Conservation (phyloP, 1,140 invertebrate species). For the Lamellibrachia luymesi region DNA sequence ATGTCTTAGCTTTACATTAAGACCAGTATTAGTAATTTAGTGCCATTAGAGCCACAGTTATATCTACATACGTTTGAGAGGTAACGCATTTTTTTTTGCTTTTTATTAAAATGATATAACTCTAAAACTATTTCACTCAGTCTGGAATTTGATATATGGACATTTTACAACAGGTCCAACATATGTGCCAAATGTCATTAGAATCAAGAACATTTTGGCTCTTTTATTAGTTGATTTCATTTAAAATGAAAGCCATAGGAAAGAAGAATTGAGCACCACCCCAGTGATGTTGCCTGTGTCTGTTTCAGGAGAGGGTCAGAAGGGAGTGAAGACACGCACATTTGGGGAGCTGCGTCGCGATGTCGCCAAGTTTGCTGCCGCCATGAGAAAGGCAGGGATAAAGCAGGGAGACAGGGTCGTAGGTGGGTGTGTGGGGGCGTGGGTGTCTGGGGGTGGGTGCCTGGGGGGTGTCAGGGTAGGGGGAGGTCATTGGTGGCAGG, state of each 20-base stretch:
- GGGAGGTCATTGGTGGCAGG: background rate
- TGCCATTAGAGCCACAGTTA: no score
- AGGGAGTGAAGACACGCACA: slow-evolving; percentile 46
- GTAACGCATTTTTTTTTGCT: no score
- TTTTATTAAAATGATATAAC: no score
- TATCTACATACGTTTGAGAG: no score
- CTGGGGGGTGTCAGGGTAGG: background rate
- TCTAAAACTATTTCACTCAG: no score
- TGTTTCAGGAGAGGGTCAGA: slow-evolving; percentile 51
- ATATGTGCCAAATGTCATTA: background rate
- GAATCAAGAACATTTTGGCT: no score
- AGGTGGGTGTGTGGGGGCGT: slow-evolving; percentile 41
- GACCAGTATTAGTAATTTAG: no score
- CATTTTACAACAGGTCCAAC: background rate
- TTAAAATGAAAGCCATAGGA: no score
- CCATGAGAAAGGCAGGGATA: slow-evolving; percentile 54
- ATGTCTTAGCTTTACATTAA: no score
- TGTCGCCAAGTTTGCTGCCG: slow-evolving; percentile 54
- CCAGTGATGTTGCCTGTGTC: background rate
- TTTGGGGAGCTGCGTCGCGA: slow-evolving; percentile 52
- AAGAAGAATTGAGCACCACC: no score
- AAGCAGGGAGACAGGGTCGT: slow-evolving; percentile 58
- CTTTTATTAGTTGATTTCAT: no score
- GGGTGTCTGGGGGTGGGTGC: slow-evolving; percentile 23
- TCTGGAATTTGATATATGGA: no score